Evolutionary conservation across 2,113 vertebrate species (phyloP).

Genomic region (Azemiops feae): DNA sequence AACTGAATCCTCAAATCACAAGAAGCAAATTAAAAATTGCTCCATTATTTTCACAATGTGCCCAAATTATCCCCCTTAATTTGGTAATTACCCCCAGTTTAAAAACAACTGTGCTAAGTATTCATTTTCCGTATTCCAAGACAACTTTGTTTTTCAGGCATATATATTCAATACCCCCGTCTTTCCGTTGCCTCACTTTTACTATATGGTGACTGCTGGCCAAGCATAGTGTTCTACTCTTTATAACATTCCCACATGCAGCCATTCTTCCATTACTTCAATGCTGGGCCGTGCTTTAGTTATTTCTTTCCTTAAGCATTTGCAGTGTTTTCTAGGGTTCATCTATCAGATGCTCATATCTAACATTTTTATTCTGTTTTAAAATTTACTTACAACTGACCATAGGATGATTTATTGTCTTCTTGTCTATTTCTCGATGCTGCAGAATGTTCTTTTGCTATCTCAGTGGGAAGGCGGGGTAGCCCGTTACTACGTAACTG

Average conservation of each 20-base stretch:
- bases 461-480: neutral
- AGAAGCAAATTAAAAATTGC: neutral
- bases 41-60: neutral
- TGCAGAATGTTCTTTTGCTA: neutral
- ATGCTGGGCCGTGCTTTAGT: neutral
- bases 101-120: neutral
- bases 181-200: neutral
- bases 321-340: neutral
- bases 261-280: neutral
- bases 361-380: neutral
- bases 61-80: neutral
- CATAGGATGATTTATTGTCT: neutral
- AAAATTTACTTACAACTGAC: neutral
- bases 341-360: neutral
- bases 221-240: neutral
- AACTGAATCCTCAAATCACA: neutral
- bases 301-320: neutral
- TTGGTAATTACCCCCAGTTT: neutral
- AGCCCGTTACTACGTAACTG: neutral
- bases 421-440: neutral
- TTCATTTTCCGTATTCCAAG: neutral
- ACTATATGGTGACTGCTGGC: neutral
- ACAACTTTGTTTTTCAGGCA: neutral
- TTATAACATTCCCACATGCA: neutral
- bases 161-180: no score